Evolutionary conservation across 1,140 invertebrate genomes (phyloP), one percentile per base, ranked within the genome.

Genomic region (Drosophila murphyi): DNA sequence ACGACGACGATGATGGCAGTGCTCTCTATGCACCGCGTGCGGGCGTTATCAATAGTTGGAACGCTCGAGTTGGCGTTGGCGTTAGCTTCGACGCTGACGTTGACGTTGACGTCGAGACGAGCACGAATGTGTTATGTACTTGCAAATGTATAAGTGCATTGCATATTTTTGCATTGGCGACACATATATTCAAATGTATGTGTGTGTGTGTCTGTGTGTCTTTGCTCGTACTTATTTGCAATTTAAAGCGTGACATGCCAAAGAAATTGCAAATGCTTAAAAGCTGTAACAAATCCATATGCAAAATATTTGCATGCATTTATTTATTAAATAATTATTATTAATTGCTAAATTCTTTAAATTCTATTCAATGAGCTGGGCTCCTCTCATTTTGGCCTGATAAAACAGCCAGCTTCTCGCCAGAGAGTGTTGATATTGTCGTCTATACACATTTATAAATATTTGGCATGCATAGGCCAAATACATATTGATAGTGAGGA

Each of bases 211-310:
- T 55, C 50, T 37, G 32, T 54, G 10, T 60, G n/a, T 52, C 6
- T 37, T 3, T 3, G 29, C 47, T 3, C 32, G 35, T 47, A 68
- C 37, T 32, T 39, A 63, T 55, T 57, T 51, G 43, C 70, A 48
- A 74, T 71, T 74, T 64, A 41, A 56, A 64, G 73, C 82, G 81
- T 85, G 81, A 85, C 81, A 85, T 81, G 78, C 78, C 78, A 87
- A 82, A 82, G 76, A 76, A 78, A 86, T 67, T 10, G 61, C 63
- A 43, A 76, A 51, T 52, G 60, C 60, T 68, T 4, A 43, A 43
- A 20, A 20, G 20, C 20, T 20, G 37, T 39, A 72, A 60, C 52
- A 39, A 34, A 68, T 55, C 12, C 48, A 77, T 57, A 59, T 65
- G 29, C 7, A 28, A 37, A 39, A 34, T 64, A 52, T 29, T 41